These are phyloP conservation scores for Bombus consobrinus DNA, from an alignment of 1,140 invertebrate species.

Conservation along the genomic window DNA sequence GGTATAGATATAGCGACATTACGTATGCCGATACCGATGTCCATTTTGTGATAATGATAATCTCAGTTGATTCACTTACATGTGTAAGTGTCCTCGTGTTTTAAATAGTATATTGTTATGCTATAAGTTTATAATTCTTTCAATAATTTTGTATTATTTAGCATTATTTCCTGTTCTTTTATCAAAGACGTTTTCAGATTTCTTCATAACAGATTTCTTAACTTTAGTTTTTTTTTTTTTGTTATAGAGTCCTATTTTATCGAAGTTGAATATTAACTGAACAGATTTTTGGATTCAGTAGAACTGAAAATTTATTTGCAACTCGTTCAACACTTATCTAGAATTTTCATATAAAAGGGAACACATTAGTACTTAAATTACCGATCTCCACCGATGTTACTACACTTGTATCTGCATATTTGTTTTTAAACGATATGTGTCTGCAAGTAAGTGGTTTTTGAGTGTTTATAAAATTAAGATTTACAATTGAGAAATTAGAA, in stretches of 20 bases:
- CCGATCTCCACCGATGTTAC: not conserved
- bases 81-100: not conserved
- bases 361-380: too few species aligned
- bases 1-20: not conserved
- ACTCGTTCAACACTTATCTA: not conserved
- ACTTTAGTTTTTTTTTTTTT: not conserved
- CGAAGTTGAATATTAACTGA: too few species aligned
- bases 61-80: not conserved
- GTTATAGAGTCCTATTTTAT: not conserved
- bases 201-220: not conserved
- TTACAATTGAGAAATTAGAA: not conserved
- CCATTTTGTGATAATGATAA: conserved; percentile 6
- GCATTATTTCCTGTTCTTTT: not conserved
- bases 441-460: not conserved
- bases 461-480: not conserved
- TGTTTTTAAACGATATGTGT: not conserved
- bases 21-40: not conserved
- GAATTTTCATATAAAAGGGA: not conserved
- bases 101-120: not conserved
- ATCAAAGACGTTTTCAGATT: not conserved
- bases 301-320: not conserved
- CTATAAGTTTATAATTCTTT: too few species aligned
- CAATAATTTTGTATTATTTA: not conserved
- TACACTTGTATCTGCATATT: not conserved
- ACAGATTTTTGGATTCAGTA: not conserved